phyloP scores from a whole-genome alignment of 2,888 invertebrate genomes.

The Suillia variegata region DNA sequence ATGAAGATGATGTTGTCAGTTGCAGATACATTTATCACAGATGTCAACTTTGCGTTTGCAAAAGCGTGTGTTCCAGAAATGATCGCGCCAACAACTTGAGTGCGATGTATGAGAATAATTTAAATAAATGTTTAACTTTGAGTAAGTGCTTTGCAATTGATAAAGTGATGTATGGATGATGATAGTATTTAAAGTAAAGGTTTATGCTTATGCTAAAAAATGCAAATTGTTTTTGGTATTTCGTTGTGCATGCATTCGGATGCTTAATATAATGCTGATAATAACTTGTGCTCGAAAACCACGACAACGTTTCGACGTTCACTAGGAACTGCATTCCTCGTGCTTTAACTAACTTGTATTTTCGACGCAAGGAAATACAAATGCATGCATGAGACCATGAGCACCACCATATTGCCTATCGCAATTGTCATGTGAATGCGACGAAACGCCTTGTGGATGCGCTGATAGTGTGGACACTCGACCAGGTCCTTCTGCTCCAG shows the following conservation, averaged over 20 bases:
- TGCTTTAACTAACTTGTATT: conserved; percentile 48
- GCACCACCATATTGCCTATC: conserved; percentile 76
- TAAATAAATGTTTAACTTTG: too few species aligned
- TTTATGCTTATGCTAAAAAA: conserved; percentile 11
- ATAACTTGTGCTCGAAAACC: not conserved
- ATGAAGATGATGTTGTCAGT: too few species aligned
- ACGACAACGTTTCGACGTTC: too few species aligned
- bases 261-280: not conserved
- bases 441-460: conserved; percentile 76
- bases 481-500: conserved; percentile 73
- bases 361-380: conserved; percentile 69
- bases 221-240: conserved; percentile 30
- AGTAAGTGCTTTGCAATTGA: too few species aligned
- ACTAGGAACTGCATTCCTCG: too few species aligned
- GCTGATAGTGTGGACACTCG: conserved; percentile 79
- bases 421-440: conserved; percentile 79
- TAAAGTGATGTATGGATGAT: too few species aligned
- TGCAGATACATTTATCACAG: too few species aligned
- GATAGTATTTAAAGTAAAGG: not conserved
- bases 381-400: conserved; percentile 72
- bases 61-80: too few species aligned
- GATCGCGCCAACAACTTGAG: too few species aligned
- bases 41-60: too few species aligned
- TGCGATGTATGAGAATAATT: too few species aligned
- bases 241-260: conserved; percentile 17